These are phyloP conservation scores for Alectura lathami DNA, from an alignment of 2,113 vertebrate species.

Conservation along the genomic window DNA sequence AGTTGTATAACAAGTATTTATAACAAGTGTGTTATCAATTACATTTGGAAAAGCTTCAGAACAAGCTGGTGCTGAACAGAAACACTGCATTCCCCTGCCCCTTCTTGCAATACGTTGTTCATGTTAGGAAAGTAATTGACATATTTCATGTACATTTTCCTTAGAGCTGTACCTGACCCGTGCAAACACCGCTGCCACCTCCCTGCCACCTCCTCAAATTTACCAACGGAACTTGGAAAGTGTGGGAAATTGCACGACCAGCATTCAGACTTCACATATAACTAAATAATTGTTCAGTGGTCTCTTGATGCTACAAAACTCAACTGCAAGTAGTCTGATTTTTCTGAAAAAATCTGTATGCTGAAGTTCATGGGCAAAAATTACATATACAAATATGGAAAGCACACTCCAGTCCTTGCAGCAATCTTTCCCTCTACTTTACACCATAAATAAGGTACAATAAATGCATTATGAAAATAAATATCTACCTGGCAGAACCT, in stretches of 20 bases:
- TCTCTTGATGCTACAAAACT: background rate
- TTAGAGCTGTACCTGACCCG: background rate
- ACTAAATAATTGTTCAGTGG: background rate
- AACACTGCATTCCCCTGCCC: background rate
- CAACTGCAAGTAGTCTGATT: background rate
- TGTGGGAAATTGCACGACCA: background rate
- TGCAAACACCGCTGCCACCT: background rate
- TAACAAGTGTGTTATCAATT: background rate
- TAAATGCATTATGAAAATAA: conserved; percentile 15
- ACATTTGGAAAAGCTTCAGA: background rate
- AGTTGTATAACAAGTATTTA: background rate
- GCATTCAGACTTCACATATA: background rate
- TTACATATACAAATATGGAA: background rate
- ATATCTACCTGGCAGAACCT: conserved; percentile 25
- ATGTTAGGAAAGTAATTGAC: background rate
- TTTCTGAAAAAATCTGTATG: background rate
- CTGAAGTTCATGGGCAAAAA: background rate
- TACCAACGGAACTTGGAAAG: background rate
- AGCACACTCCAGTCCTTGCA: background rate
- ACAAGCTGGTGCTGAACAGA: background rate
- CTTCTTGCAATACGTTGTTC: background rate
- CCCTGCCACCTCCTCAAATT: background rate
- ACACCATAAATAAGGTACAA: background rate
- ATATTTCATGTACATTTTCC: background rate
- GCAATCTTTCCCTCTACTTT: background rate